Percentiles rank a stretch among this genome's conserved stretches.
phyloP scores from a whole-genome alignment of 2,888 invertebrate genomes.

The Limnephilus marmoratus region DNA sequence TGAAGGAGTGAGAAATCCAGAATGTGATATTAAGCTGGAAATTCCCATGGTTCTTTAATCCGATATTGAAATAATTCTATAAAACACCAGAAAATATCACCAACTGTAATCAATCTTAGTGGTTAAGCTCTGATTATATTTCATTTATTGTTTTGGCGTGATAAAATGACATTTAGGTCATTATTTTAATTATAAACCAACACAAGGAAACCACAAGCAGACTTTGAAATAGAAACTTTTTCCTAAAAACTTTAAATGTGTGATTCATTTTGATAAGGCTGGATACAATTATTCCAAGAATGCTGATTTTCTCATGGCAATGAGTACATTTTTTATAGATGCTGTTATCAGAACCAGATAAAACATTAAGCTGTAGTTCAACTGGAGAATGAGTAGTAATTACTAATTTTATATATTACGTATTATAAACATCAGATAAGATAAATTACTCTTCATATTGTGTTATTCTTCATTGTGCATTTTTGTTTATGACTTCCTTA shows the following conservation, averaged over 20 bases:
- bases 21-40: not conserved
- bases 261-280: not conserved
- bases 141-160: not conserved
- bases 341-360: not conserved
- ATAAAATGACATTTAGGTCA: not conserved
- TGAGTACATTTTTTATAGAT: not conserved
- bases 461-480: not conserved
- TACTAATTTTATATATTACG: not conserved
- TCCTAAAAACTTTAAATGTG: not conserved
- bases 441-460: not conserved
- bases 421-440: not conserved
- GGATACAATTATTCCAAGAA: not conserved
- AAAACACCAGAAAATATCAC: not conserved
- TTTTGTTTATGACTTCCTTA: not conserved
- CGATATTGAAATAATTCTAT: not conserved
- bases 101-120: not conserved
- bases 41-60: not conserved
- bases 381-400: not conserved
- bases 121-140: conserved; percentile 2
- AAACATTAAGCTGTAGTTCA: not conserved
- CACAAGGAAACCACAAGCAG: not conserved
- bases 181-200: not conserved
- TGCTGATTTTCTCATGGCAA: not conserved
- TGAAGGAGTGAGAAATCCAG: not conserved
- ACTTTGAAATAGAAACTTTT: not conserved